Evolutionary conservation across 2,113 vertebrate species (phyloP).

Genomic region (Scalopus aquaticus): DNA sequence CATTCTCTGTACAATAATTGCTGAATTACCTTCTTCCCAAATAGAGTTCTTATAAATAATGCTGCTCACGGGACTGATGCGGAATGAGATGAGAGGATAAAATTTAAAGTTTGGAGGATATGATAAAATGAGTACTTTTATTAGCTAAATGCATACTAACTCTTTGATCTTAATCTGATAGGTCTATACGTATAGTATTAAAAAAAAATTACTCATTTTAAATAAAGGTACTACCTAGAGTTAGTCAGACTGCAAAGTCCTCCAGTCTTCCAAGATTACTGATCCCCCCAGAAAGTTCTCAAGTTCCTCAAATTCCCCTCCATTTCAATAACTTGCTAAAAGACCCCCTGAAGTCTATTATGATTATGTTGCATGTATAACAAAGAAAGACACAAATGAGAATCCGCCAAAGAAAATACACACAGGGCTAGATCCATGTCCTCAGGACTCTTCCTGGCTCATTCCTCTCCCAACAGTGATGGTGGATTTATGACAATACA

Average conservation of each 20-base stretch:
- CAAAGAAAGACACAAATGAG: background rate
- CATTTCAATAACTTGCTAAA: background rate
- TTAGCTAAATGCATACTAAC: background rate
- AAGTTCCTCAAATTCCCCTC: background rate
- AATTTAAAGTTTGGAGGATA: background rate
- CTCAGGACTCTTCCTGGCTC: rapidly evolving
- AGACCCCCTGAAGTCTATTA: background rate
- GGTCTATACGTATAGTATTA: background rate
- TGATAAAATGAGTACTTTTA: background rate
- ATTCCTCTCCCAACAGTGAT: background rate
- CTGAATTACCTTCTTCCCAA: background rate
- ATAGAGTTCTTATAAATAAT: background rate
- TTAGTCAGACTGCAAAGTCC: background rate
- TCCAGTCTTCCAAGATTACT: too few relatives aligned
- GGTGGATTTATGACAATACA: rapidly evolving
- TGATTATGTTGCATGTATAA: too few relatives aligned
- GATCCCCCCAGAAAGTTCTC: background rate
- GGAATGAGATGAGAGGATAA: background rate
- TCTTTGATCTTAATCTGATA: background rate
- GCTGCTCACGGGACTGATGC: background rate
- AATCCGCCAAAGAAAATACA: background rate
- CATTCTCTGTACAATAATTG: background rate
- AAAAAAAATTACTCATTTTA: background rate
- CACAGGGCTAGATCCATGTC: rapidly evolving
- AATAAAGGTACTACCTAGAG: background rate